Evolutionary conservation across 2,797 vertebrate species (phyloP), one percentile per base, ranked within the genome.

Genomic region (Eospalax fontanierii): DNA sequence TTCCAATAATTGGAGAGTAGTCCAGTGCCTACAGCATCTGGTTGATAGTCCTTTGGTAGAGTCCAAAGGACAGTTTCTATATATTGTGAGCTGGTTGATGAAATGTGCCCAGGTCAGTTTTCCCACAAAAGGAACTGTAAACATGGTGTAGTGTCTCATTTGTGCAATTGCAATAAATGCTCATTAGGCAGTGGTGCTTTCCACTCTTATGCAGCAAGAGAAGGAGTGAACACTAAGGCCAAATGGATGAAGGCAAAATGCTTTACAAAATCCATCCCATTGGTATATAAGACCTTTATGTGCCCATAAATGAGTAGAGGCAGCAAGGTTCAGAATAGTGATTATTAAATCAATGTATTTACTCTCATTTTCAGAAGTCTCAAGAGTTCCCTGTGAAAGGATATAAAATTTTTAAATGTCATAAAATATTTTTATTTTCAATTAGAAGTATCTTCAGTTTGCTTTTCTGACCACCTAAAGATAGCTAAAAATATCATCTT

Each of bases 391-490:
- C 50, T 95, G n/a, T 93, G 71, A 95, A 95, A 79, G 3, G 63
- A 59, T 86, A 96, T 79, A 79, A 96, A 96, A 93, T 88, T 94
- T 98, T 97, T 97, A 94, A 57, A 87, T 85, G 68, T 50, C 71
- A 46, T 95, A 35, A 75, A 95, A 95, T 43, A 61, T 93, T 98
- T 98, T 96, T 43, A 88, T 94, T 98, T 97, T 97, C 97, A 97
- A 91, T 96, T 96, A 97, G 35, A 75, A 96, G 24, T 96, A 95
- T 97, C 92, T 95, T 97, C 91, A 97, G 75, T 90, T 95, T 82
- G 63, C 70, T 70, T 6, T 6, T 91, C 79, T 91, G 95, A 96
- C 81, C 97, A 83, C 89, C 80, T 96, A 4, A 21, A 81, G 40
- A 94, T 91, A 90, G 30, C 85, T 79, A 57, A 92, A 87, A 88